These are phyloP conservation scores for Cossypha caffra DNA, from an alignment of 2,797 vertebrate genomes.

Conservation along the genomic window DNA sequence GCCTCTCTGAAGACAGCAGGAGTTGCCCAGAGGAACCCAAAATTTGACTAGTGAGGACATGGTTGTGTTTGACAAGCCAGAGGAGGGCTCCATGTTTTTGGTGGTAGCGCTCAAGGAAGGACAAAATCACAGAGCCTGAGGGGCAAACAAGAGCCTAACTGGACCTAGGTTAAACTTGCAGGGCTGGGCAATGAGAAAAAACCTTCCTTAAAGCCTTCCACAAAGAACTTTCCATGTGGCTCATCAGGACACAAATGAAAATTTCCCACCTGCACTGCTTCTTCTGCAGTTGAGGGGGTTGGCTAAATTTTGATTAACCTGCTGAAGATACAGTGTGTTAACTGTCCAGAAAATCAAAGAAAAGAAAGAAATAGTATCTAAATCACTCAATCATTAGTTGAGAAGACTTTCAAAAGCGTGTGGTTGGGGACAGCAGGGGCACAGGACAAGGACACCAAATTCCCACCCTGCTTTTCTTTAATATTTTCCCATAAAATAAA, in stretches of 20 bases:
- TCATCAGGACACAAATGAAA: not conserved
- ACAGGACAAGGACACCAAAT: not conserved
- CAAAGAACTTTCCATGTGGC: not conserved
- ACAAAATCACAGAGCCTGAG: not conserved
- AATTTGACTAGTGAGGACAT: not conserved
- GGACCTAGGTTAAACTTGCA: not conserved
- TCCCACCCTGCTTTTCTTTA: not conserved
- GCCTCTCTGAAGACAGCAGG: not conserved
- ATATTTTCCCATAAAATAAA: not conserved
- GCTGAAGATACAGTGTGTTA: not conserved
- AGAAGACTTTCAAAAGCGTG: not conserved
- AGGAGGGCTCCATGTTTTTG: not conserved
- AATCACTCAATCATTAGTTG: not conserved
- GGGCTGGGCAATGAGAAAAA: not conserved
- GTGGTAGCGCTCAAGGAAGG: not conserved
- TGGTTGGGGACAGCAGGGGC: not conserved
- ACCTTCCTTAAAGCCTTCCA: fast-evolving
- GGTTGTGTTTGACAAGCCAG: not conserved
- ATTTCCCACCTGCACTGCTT: not conserved
- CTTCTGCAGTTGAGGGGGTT: not conserved
- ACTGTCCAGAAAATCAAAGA: not conserved
- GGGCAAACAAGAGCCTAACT: not conserved
- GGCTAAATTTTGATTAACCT: not conserved
- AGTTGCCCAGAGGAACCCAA: not conserved
- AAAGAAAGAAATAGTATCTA: not conserved